Conservation (phyloP, 2,113 vertebrate species). For the Pipra filicauda region DNA sequence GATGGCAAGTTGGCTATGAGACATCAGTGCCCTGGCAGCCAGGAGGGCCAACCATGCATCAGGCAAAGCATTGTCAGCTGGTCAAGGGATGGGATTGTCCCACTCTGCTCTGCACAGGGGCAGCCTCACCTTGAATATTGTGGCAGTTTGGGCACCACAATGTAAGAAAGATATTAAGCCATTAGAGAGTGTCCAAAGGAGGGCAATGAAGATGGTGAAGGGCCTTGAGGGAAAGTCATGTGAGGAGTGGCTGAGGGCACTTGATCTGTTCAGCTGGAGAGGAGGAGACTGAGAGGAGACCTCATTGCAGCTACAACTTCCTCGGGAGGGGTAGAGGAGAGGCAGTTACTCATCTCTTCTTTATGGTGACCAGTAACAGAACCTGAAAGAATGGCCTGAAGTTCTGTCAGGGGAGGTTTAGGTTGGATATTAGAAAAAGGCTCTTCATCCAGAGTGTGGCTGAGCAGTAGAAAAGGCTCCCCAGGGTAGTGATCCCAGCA, state of each 20-base stretch:
- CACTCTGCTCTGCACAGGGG: too few species aligned
- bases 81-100: too few species aligned
- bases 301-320: background rate
- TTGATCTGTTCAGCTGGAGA: background rate
- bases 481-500: background rate
- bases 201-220: background rate
- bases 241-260: background rate
- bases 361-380: background rate
- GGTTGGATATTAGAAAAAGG: background rate
- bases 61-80: too few species aligned
- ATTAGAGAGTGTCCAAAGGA: background rate
- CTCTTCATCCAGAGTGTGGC: background rate
- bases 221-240: background rate
- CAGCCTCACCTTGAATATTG: too few species aligned
- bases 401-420: background rate
- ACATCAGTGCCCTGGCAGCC: background rate
- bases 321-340: background rate
- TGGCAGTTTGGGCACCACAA: too few species aligned
- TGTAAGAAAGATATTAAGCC: background rate
- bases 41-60: too few species aligned
- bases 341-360: background rate
- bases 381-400: background rate
- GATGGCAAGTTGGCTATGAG: background rate
- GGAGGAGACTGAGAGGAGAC: background rate
- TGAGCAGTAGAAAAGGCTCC: background rate